Base-by-base conservation (phyloP, 2,797 vertebrate species). In the Thripadectes ignobilis region DNA sequence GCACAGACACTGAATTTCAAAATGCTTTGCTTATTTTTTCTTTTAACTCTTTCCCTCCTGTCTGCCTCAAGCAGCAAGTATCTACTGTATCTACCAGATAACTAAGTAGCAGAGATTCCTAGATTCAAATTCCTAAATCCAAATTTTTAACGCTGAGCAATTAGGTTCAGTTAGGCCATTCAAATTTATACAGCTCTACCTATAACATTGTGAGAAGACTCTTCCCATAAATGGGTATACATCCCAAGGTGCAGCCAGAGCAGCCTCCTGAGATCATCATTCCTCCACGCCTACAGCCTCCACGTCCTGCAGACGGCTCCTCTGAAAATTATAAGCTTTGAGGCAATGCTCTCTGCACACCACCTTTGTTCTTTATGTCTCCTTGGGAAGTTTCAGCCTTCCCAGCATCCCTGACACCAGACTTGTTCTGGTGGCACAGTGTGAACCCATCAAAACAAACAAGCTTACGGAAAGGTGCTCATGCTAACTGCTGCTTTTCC, bases 241-340 rank as follows among this genome's bases (percentile, higher is more conserved):
- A 58, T 55, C 19, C 20, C 59, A 45, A 39, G 12, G 41, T 51
- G 36, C 61, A 88, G 68, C 29, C 66, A 49, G 65, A 43, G 49
- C 2, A 3, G 6, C n/a, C 55, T 79, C 75, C 75, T 2, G 17
- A 66, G 39, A 73, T 73, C 14, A 39, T 51, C 17, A 14, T 59
- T 88, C 32, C 45, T 85, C n/a, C 65, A 83, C 5, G 0, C 82
- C 88, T 85, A 83, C 23, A 1, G 36, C 78, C 80, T 59, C n/a
- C n/a, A n/a, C n/a, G n/a, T 85, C 79, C 65, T 74, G 38, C 75
- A 91, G 32, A 58, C 20, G 63, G 59, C n/a, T 57, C 22, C 78
- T 85, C 46, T 71, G 85, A 79, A 89, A 94, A 93, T 85, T 14
- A 54, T 5, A 67, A 81, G 54, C 57, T 95, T 93, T 83, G 80